phyloP scores from a whole-genome alignment of 2,113 vertebrate genomes.

The Rhea pennata region DNA sequence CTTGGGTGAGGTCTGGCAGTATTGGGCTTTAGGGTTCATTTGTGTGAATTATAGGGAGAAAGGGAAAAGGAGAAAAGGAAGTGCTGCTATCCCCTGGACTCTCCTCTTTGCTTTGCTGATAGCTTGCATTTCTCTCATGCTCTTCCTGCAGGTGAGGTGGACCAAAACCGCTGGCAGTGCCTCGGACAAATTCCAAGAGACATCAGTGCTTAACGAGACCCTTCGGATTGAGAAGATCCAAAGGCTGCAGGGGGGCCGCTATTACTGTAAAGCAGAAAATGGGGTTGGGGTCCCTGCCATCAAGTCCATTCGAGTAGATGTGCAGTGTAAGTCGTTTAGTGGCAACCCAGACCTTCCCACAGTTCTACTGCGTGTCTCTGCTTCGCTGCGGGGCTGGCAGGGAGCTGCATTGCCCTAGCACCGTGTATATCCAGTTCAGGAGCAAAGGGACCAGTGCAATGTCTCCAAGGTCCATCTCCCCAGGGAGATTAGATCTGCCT shows the following conservation, averaged over 20 bases:
- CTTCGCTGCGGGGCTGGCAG: neutral
- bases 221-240: conserved; percentile 92
- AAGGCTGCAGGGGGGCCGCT: conserved; percentile 95
- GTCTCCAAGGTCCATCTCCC: neutral
- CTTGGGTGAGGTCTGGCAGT: neutral
- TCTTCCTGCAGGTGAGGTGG: conserved; percentile 88
- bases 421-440: neutral
- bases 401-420: conserved; percentile 63
- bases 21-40: neutral
- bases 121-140: neutral
- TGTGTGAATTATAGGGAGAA: neutral
- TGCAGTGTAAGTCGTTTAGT: conserved; percentile 93
- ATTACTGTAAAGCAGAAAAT: conserved; percentile 99
- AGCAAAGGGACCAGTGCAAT: neutral
- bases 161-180: conserved; percentile 97
- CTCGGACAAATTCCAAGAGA: conserved; percentile 98
- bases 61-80: neutral
- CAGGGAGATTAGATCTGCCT: neutral
- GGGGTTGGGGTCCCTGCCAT: conserved; percentile 98
- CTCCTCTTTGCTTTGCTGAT: neutral
- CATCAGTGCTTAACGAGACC: conserved; percentile 95
- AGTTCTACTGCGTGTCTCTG: conserved; percentile 68
- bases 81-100: neutral
- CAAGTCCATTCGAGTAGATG: conserved; percentile 99
- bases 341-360: conserved; percentile 72